A percentile compares a stretch with the other conserved stretches of the same genome.
Evolutionary conservation across 1,140 invertebrate species (phyloP).

Genomic region (Stegodyphus dumicola): DNA sequence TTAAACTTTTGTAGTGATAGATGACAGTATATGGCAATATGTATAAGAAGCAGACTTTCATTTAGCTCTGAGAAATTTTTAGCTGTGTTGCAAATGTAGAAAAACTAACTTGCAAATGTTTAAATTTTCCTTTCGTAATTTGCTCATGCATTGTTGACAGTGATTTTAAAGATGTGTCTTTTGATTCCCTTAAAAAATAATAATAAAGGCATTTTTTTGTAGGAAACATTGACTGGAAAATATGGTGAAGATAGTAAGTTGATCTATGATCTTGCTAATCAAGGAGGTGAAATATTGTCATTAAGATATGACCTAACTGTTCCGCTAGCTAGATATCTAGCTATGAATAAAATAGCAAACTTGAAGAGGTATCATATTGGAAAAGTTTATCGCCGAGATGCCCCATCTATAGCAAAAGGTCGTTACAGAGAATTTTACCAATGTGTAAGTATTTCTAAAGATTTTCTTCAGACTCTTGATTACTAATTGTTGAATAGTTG

Average conservation of each 20-base stretch:
- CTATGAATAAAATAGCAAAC: conserved; percentile 95
- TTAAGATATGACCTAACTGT: conserved; percentile 92
- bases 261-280: conserved; percentile 98
- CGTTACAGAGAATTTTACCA: conserved; percentile 99
- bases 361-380: conserved; percentile 96
- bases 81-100: too few relatives aligned
- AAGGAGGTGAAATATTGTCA: conserved; percentile 94
- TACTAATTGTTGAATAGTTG: too few relatives aligned
- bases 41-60: too few relatives aligned
- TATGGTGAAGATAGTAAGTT: conserved; percentile 99
- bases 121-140: too few relatives aligned
- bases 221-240: conserved; percentile 98
- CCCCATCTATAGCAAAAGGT: conserved; percentile 95
- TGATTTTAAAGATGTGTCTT: not conserved
- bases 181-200: not conserved
- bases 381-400: conserved; percentile 97
- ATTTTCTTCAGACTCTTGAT: too few relatives aligned
- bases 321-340: conserved; percentile 96
- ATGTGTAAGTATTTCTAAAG: conserved; percentile 82
- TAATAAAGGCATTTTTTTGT: conserved; percentile 57
- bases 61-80: too few relatives aligned
- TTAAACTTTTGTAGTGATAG: too few relatives aligned
- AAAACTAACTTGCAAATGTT: too few relatives aligned
- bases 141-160: too few relatives aligned
- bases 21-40: too few relatives aligned